Evolutionary conservation across 2,888 invertebrate genomes (phyloP), one percentile per base, ranked within the genome.

Genomic region (Drosophila koepferae): DNA sequence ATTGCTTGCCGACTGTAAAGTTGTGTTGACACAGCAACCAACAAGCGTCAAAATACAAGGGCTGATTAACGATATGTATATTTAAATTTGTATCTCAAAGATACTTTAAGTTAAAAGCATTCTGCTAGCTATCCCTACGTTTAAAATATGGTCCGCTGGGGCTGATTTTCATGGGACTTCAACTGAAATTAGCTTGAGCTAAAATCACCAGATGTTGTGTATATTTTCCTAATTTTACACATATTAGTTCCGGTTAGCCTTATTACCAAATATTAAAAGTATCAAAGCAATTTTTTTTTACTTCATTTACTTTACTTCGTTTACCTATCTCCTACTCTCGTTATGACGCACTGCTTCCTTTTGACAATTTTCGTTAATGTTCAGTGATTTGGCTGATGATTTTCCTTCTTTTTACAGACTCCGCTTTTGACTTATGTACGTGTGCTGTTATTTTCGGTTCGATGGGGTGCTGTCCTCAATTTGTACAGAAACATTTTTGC

Each of bases 331-430:
- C 28, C n/a, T 16, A 51, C 56, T 74, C 38, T 36, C 38, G 20
- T 16, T 5, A 16, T 18, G 20, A 38, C 14, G 28, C 28, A 20
- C 36, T 62, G n/a, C 51, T 66, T 61, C 43, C 28, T 46, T 62
- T 64, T 71, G 74, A 66, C 66, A 69, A 64, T 65, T 74, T 72
- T 65, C 46, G 72, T 68, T 73, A 72, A 77, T 86, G 77, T 63
- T 75, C 83, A 77, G 63, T 82, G 77, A 82, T 85, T 86, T 88
- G 53, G 74, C 53, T 70, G 72, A 86, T 84, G 72, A 80, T 72
- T 82, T 82, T 80, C 80, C 77, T 80, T 72, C 46, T 78, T 60
- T 68, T 63, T 40, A 38, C 51, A 44, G 28, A 18, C 44, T 71
- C 41, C 43, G 54, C 49, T 46, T 36, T 67, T 74, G 70, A 43